Conservation (phyloP, 2,888 invertebrate genomes). For the Anorthoa munda region DNA sequence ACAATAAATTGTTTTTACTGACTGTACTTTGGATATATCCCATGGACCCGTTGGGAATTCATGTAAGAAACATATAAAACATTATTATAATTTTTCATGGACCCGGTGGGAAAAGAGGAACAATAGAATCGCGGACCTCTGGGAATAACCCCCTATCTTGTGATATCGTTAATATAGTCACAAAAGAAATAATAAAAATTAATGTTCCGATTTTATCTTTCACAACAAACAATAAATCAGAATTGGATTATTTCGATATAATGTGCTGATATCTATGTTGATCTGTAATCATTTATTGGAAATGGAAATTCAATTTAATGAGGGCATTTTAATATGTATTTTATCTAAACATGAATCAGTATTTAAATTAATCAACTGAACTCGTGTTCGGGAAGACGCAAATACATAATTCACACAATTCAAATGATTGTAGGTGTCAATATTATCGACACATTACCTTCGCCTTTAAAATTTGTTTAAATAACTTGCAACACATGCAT, state of each 20-base stretch:
- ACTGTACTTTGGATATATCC: too few relatives aligned
- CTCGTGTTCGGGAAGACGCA: background rate
- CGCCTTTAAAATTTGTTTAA: too few relatives aligned
- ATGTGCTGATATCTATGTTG: background rate
- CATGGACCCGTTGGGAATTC: too few relatives aligned
- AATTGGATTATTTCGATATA: background rate
- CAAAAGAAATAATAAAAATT: too few relatives aligned
- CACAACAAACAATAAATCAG: background rate
- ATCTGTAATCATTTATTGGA: background rate
- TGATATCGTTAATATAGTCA: background rate
- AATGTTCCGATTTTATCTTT: conserved; percentile 2
- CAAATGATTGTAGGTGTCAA: background rate
- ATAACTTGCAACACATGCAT: too few relatives aligned
- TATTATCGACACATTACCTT: background rate
- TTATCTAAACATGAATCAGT: conserved; percentile 15
- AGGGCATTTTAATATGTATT: background rate
- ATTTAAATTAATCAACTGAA: background rate
- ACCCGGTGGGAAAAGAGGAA: too few relatives aligned
- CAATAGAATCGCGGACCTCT: too few relatives aligned
- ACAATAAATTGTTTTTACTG: too few relatives aligned
- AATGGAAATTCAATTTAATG: background rate
- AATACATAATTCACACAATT: background rate
- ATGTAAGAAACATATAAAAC: too few relatives aligned
- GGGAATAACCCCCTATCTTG: too few relatives aligned
- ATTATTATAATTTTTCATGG: too few relatives aligned